A percentile compares a stretch with the other conserved stretches of the same genome.
phyloP scores from a whole-genome alignment of 2,113 vertebrate species.

The Silurus asotus region DNA sequence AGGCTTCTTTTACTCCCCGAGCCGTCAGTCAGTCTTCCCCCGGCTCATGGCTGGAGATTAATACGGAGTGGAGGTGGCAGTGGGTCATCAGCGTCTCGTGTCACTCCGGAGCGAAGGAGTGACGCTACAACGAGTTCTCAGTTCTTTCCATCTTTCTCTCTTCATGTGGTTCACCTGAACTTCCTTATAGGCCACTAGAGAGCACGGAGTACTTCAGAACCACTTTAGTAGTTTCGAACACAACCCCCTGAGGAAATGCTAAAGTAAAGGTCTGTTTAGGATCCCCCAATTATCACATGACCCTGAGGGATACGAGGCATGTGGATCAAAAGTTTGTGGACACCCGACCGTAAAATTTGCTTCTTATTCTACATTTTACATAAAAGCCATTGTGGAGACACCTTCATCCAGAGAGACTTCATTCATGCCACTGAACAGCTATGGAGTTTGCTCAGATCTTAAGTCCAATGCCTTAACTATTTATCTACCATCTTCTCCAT shows the following conservation, averaged over 20 bases:
- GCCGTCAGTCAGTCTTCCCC: not conserved
- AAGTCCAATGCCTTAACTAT: too few relatives aligned
- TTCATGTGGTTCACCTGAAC: constrained; percentile 26
- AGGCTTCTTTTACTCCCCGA: constrained; percentile 9
- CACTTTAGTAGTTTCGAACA: not conserved
- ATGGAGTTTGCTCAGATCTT: too few relatives aligned
- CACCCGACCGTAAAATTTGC: too few relatives aligned
- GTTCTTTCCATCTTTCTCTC: constrained; percentile 25
- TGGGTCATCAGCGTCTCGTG: constrained; percentile 14
- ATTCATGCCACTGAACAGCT: too few relatives aligned
- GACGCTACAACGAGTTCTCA: constrained; percentile 12
- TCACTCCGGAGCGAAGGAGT: constrained; percentile 23
- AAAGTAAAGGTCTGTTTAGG: too few relatives aligned
- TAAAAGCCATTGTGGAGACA: too few relatives aligned
- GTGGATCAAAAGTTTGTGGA: too few relatives aligned
- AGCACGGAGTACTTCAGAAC: constrained; percentile 37
- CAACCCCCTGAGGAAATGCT: not conserved
- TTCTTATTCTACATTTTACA: too few relatives aligned
- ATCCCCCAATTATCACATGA: too few relatives aligned
- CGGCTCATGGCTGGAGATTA: constrained; percentile 42
- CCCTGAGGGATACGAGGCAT: too few relatives aligned
- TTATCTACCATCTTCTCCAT: too few relatives aligned
- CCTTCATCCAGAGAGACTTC: too few relatives aligned
- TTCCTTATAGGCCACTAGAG: constrained; percentile 38
- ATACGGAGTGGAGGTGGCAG: constrained; percentile 34